Evolutionary conservation across 2,797 vertebrate genomes (phyloP).

Genomic region (Sciurus carolinensis): DNA sequence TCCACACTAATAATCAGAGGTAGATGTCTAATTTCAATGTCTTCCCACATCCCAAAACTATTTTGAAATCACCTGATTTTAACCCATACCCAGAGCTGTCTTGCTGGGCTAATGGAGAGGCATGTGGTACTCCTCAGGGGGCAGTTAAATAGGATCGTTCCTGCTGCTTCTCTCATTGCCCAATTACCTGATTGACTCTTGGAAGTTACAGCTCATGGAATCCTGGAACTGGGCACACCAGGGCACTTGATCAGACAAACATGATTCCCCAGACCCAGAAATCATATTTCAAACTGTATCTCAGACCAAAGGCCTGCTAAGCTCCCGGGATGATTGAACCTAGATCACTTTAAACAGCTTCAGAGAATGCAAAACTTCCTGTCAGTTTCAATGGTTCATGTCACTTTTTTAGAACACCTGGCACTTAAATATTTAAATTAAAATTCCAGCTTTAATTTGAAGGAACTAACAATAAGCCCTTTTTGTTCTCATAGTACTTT

Average conservation of each 20-base stretch:
- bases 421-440: constrained; percentile 78
- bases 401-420: constrained; percentile 73
- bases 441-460: constrained; percentile 72
- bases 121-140: constrained; percentile 8
- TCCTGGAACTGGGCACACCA: constrained; percentile 51
- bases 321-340: background rate
- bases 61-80: constrained; percentile 75
- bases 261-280: background rate
- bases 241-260: constrained; percentile 18
- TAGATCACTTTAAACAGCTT: constrained; percentile 53
- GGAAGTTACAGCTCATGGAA: constrained; percentile 49
- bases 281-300: background rate
- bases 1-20: background rate
- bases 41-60: constrained; percentile 58
- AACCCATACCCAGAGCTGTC: background rate
- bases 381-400: constrained; percentile 42
- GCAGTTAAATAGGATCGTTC: constrained; percentile 53
- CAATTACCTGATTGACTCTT: constrained; percentile 66
- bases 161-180: constrained; percentile 57
- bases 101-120: constrained; percentile 64
- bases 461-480: constrained; percentile 61
- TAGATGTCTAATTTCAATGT: constrained; percentile 60
- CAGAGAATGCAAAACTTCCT: constrained; percentile 62
- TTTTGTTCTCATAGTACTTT: constrained; percentile 25
- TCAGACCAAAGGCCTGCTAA: background rate